Conservation (phyloP, 2,113 vertebrate genomes). For the Thoracochromis brauschi region DNA sequence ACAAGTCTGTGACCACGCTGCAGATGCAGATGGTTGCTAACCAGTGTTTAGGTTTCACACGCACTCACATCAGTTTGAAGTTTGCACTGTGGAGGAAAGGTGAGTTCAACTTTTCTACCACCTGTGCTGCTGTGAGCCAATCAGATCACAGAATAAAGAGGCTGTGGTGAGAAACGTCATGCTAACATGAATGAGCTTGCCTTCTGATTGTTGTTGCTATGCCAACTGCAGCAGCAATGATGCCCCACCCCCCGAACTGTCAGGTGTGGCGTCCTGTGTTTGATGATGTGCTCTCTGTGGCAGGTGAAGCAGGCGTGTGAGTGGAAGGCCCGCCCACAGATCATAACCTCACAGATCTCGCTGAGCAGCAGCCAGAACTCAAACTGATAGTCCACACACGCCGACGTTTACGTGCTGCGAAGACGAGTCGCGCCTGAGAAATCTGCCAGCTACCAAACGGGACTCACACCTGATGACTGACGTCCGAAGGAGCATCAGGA, state of each 20-base stretch:
- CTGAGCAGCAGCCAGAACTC: not conserved
- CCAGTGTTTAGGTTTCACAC: not conserved
- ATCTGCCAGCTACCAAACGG: not conserved
- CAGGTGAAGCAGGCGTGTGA: not conserved
- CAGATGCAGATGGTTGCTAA: not conserved
- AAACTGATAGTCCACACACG: not conserved
- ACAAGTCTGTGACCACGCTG: not conserved
- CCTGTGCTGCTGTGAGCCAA: not conserved
- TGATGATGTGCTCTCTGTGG: not conserved
- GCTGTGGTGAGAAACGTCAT: not conserved
- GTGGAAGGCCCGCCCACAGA: not conserved
- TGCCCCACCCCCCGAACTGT: not conserved
- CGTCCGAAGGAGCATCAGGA: not conserved
- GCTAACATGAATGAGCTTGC: not conserved
- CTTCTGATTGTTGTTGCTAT: not conserved
- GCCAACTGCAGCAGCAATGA: not conserved
- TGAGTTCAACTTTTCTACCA: not conserved
- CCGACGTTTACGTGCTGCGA: not conserved
- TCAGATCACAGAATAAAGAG: not conserved
- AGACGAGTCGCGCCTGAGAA: not conserved
- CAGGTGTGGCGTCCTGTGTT: not conserved
- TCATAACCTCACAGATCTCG: not conserved
- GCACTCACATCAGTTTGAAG: fast-evolving
- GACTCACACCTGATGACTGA: not conserved
- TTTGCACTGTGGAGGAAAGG: not conserved